phyloP scores from a whole-genome alignment of 1,140 invertebrate genomes.

The Acromyrmex charruanus region DNA sequence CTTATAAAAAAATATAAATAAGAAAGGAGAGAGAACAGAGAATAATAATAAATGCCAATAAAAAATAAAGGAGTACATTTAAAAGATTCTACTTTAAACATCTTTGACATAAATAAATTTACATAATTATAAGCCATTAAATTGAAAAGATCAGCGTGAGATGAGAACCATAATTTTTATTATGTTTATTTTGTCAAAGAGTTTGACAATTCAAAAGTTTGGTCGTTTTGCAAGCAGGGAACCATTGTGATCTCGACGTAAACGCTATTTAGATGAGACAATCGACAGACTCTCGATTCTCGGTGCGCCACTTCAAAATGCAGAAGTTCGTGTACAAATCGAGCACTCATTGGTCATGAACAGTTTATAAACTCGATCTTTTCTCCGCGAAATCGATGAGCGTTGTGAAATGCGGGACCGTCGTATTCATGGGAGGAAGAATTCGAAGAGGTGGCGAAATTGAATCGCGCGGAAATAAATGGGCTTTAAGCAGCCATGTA shows the following conservation, averaged over 20 bases:
- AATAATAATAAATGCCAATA: neutral
- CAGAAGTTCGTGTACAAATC: slow-evolving; percentile 20
- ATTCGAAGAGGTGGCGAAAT: neutral
- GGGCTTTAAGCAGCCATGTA: neutral
- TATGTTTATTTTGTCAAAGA: slow-evolving; percentile 31
- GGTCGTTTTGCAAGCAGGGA: neutral
- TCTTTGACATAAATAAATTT: neutral
- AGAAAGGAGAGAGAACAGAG: too few species aligned
- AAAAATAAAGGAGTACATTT: slow-evolving; percentile 1
- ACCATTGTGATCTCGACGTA: slow-evolving; percentile 16
- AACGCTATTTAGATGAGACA: slow-evolving; percentile 33
- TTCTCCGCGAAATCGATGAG: slow-evolving; percentile 36
- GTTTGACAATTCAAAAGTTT: slow-evolving; percentile 33
- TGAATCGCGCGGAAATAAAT: slow-evolving; percentile 22
- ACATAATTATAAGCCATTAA: neutral
- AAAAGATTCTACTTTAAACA: neutral
- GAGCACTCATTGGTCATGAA: neutral
- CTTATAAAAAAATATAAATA: neutral
- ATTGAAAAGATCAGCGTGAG: slow-evolving; percentile 34
- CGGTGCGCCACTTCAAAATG: slow-evolving; percentile 15
- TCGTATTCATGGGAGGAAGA: neutral
- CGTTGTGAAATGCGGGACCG: neutral
- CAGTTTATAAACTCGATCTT: slow-evolving; percentile 43
- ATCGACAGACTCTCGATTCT: slow-evolving; percentile 19
- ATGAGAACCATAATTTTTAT: neutral